Conservation (phyloP, 1,140 invertebrate genomes). For the Aphelenchoides fujianensis region DNA sequence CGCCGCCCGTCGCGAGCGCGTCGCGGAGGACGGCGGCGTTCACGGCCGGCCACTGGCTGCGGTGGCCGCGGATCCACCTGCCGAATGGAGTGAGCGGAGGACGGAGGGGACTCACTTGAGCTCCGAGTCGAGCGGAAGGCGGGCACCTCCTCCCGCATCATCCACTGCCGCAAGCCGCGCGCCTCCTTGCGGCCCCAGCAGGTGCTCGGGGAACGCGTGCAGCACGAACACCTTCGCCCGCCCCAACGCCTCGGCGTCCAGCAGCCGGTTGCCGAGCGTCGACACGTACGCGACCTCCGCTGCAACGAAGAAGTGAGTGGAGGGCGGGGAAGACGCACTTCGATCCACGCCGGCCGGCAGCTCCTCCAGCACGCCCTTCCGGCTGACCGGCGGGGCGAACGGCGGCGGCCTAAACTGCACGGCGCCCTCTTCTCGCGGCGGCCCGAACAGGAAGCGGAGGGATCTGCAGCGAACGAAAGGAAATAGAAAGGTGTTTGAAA, state of each 20-base stretch:
- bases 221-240: neutral
- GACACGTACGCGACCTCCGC: neutral
- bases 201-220: neutral
- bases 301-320: neutral
- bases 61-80: neutral
- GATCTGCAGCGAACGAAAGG: no score
- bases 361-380: neutral
- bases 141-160: neutral
- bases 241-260: neutral
- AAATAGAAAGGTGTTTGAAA: no score
- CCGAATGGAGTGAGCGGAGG: neutral
- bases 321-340: neutral
- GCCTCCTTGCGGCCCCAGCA: neutral
- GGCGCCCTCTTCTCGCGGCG: neutral
- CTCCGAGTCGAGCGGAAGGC: neutral
- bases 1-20: neutral
- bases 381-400: neutral
- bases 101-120: neutral
- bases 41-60: neutral
- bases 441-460: no score
- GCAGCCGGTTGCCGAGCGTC: neutral
- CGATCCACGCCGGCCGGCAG: neutral
- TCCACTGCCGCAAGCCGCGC: neutral
- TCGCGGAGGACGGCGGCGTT: neutral
- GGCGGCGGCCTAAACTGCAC: neutral